Conservation (phyloP, 1,140 invertebrate genomes). For the Rhysida immarginata region DNA sequence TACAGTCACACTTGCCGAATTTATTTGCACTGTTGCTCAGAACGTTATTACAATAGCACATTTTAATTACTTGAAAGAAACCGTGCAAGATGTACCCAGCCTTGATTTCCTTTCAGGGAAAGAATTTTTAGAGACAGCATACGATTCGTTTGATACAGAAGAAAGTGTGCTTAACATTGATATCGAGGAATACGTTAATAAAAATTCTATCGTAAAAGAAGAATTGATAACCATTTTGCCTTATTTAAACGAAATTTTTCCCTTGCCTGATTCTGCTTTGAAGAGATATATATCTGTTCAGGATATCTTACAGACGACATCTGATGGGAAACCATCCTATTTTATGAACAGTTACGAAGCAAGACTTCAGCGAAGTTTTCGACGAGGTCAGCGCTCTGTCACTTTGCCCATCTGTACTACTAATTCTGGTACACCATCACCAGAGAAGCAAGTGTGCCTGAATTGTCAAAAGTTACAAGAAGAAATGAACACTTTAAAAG, state of each 20-base stretch:
- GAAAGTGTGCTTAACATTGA: too few relatives aligned
- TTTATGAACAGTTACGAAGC: background rate
- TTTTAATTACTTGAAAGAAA: too few relatives aligned
- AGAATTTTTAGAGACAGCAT: too few relatives aligned
- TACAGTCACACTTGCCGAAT: background rate
- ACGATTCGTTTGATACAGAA: too few relatives aligned
- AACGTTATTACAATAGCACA: background rate
- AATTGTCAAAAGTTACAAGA: background rate
- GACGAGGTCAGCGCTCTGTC: background rate
- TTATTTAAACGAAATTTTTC: too few relatives aligned
- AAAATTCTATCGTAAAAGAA: too few relatives aligned
- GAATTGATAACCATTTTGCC: too few relatives aligned
- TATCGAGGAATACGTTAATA: too few relatives aligned
- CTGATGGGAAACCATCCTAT: background rate
- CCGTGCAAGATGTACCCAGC: too few relatives aligned
- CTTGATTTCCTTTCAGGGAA: too few relatives aligned
- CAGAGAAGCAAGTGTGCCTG: conserved; percentile 8
- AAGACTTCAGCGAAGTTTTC: background rate
- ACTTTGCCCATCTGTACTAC: background rate
- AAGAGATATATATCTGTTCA: background rate
- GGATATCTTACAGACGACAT: background rate
- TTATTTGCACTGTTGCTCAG: background rate
- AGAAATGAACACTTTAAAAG: too few relatives aligned
- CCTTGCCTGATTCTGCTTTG: too few relatives aligned
- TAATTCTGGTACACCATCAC: background rate